Percentiles rank a stretch among this genome's conserved stretches.
These are phyloP conservation scores for Phoenoteleia sp. DNA, from an alignment of 2,888 invertebrate species.

Conservation along the genomic window DNA sequence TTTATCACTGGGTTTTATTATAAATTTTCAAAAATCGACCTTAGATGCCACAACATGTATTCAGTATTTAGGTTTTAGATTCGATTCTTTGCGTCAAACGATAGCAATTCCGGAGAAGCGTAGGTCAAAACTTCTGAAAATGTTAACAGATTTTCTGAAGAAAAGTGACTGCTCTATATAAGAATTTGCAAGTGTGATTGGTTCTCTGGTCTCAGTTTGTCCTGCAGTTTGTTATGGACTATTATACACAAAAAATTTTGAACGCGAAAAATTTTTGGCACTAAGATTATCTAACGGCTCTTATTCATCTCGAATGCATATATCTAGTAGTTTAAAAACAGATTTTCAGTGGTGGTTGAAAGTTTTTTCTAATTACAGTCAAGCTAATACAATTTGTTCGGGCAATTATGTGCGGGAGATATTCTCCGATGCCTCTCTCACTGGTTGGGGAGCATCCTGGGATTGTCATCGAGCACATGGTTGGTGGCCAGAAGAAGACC, in stretches of 20 bases:
- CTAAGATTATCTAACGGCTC: not conserved
- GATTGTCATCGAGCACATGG: conserved; percentile 18
- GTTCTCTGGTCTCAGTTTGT: conserved; percentile 39
- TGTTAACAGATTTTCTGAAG: not conserved
- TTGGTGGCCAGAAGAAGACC: conserved; percentile 63
- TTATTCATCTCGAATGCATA: not conserved
- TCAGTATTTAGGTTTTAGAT: conserved; percentile 34
- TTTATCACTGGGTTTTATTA: conserved; percentile 15
- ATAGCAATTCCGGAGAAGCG: conserved; percentile 19
- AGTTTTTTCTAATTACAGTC: not conserved
- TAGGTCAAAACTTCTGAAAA: not conserved
- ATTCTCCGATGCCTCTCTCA: conserved; percentile 54
- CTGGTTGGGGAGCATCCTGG: conserved; percentile 73
- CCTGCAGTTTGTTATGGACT: conserved; percentile 49
- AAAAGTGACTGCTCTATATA: conserved; percentile 8
- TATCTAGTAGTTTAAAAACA: not conserved
- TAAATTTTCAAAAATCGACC: not conserved
- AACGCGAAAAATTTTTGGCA: conserved; percentile 24
- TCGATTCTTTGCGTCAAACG: conserved; percentile 24
- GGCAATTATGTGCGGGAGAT: conserved; percentile 22
- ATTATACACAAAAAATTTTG: conserved; percentile 25
- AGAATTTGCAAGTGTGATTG: conserved; percentile 48
- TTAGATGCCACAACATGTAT: not conserved
- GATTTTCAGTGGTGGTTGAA: conserved; percentile 1
- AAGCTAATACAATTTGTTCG: not conserved